Evolutionary conservation across 2,113 vertebrate genomes (phyloP), one percentile per base, ranked within the genome.

Genomic region (Ariopsis seemanni): DNA sequence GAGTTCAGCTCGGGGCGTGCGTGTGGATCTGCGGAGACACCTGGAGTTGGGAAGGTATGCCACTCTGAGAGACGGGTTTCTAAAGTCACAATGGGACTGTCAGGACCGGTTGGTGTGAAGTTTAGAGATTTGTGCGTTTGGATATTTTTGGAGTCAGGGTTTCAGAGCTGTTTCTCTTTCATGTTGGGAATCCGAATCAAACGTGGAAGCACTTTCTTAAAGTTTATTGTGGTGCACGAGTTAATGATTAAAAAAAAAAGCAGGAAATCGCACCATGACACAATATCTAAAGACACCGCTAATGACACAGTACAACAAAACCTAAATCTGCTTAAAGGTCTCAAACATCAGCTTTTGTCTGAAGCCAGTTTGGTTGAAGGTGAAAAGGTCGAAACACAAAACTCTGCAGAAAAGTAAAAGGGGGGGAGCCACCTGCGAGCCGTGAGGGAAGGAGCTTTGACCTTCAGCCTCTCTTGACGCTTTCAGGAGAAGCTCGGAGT

Each of bases 401-500:
- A 30, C 62, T 86, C 15, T 34, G 52, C 77, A 81, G 12, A 86
- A 81, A 69, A 78, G 48, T 81, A 42, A 42, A 42, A 42, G 42
- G 42, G 42, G 95, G 91, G 83, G 91, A 93, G 62, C 92, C 95
- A 94, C 95, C 96, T 96, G 94, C 94, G 53, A 84, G 83, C 90
- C 93, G 90, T 95, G 91, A 92, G 92, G 92, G 93, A 92, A 90
- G 93, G 90, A 93, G 92, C 95, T 95, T 95, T 96, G 96, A 97
- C 96, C 96, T 96, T 96, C 94, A 94, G 91, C 90, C 91, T 84
- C 93, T 93, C 93, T 92, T 88, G 93, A 65, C 50, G 0, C 57
- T 81, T 89, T 87, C 89, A 82, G 87, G 88, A 74, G 86, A 82
- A 92, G 92, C 95, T 95, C 94, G 94, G 94, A 96, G 95, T 95